Evolutionary conservation across 2,888 invertebrate species (phyloP), one percentile per base, ranked within the genome.

Genomic region (Ypsolopha sequella): DNA sequence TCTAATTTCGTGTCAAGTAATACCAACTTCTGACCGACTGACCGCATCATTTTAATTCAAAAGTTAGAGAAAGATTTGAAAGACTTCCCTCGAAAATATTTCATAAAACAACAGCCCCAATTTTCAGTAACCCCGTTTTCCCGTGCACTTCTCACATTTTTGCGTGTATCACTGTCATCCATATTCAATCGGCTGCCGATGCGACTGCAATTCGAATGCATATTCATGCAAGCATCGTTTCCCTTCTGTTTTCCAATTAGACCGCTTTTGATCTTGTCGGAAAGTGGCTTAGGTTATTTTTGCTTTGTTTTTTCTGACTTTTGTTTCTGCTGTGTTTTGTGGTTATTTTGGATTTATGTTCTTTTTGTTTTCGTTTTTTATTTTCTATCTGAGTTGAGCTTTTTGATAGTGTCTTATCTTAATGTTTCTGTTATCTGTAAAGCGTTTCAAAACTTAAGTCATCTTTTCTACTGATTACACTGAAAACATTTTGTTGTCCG

Each of bases 121-220:
- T 24, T 24, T 24, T 24, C 24, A 24, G 24, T 4, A 24, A 4
- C 24, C 4, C 24, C 24, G 24, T 24, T 24, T 24, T 24, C 24
- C 24, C 24, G 24, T 24, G 24, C 14, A 6, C 13, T 11, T 11
- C n/a, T 36, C 36, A 47, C 36, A 47, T 47, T 38, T 36, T 35
- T 47, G 6, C 45, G 36, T 9, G 14, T 33, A 13, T 13, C 41
- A 36, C 36, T 41, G 24, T 34, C 53, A 53, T 53, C 53, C 71
- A 70, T 70, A 68, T 70, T 70, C 65, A 63, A 66, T 62, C 59
- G 53, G 13, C 58, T 56, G 41, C 53, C 54, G 51, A 48, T 53
- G 53, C 50, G 46, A 44, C 43, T 43, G 48, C 45, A 45, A 47
- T 51, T 34, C 46, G 41, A 50, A 52, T 58, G 54, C 59, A 52